Evolutionary conservation across 2,888 invertebrate species (phyloP), one percentile per base, ranked within the genome.

Genomic region (Cerastoderma edule): DNA sequence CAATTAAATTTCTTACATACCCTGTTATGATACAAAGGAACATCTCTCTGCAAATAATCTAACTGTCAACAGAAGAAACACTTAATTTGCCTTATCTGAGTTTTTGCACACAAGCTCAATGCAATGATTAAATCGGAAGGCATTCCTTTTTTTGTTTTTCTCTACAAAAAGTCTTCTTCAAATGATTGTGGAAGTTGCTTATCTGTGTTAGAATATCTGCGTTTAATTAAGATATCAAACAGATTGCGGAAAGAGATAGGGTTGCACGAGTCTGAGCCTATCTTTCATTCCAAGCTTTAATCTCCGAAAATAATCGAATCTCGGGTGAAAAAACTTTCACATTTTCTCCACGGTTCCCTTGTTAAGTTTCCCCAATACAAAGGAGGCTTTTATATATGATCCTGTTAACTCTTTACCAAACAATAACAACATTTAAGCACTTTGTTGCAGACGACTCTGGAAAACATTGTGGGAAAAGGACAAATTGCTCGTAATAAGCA

Each of bases 181-280:
- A n/a, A n/a, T n/a, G n/a, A n/a, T n/a, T n/a, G n/a, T n/a, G n/a
- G n/a, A n/a, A n/a, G n/a, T n/a, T n/a, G n/a, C n/a, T n/a, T n/a
- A 39, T 8, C 24, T 8, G 35, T n/a, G 60, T 60, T 57, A 19
- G 22, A 60, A 33, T 27, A 60, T 60, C 60, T 60, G 60, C 39
- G 33, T 60, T 60, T 60, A 60, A 60, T 60, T 60, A 60, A 60
- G 60, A 60, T 60, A 60, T 60, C 60, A 60, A 60, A 60, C 60
- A 27, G 60, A 39, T 39, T 60, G 60, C 56, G 33, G 22, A 60
- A 60, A 32, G n/a, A 60, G 60, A 60, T 39, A 39, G 60, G 35
- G 39, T 30, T 22, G 39, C 13, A 24, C 35, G 8, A 22, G 8
- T n/a, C n/a, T 60, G 19, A 39, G 60, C 32, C 39, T 16, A 60